Evolutionary conservation across 2,113 vertebrate genomes (phyloP).

Genomic region (Zingel zingel): DNA sequence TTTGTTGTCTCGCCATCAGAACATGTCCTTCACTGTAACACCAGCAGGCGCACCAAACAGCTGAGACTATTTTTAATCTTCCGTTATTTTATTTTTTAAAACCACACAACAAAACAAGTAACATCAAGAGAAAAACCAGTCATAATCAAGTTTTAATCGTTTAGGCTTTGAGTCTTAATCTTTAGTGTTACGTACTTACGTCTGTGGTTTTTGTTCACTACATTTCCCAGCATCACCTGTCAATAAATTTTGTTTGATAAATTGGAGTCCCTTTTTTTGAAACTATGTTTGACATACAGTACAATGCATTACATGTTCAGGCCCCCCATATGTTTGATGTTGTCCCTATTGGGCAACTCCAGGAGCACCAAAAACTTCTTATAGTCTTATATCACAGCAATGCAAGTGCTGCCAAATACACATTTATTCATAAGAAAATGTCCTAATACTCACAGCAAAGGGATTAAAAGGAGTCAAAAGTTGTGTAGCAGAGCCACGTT

Average conservation of each 20-base stretch:
- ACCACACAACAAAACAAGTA: neutral
- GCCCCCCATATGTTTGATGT: neutral
- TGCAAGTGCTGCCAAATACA: neutral
- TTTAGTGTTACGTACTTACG: neutral
- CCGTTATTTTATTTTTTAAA: neutral
- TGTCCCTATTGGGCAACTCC: neutral
- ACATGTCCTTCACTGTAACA: neutral
- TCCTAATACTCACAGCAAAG: neutral
- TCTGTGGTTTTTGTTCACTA: neutral
- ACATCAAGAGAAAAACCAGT: neutral
- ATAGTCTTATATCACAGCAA: neutral
- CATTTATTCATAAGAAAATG: neutral
- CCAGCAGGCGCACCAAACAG: neutral
- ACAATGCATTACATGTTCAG: neutral
- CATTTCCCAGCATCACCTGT: neutral
- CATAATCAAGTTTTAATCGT: neutral
- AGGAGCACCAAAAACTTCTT: too few species aligned
- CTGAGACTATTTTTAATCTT: neutral
- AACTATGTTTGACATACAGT: neutral
- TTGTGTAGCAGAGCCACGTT: neutral
- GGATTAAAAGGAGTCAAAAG: neutral
- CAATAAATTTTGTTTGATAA: neutral
- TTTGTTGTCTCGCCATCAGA: neutral
- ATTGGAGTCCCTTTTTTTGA: too few species aligned
- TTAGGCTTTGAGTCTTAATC: neutral